Evolutionary conservation across 2,113 vertebrate species (phyloP), one percentile per base, ranked within the genome.

Genomic region (Dryoscopus gambensis): DNA sequence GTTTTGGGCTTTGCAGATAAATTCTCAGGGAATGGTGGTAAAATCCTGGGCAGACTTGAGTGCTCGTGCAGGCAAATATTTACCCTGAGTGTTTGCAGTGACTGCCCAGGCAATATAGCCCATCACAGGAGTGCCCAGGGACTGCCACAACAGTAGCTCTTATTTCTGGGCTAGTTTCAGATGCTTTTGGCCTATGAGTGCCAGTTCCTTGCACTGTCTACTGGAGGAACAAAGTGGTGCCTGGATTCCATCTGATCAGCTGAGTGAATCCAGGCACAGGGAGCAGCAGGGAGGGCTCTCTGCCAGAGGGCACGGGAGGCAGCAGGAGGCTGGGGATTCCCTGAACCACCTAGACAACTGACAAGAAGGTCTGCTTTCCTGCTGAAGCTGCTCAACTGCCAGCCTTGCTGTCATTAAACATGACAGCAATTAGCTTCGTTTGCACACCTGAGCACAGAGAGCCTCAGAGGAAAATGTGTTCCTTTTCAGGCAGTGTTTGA

Each of bases 401-500:
- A 56, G 70, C 64, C 64, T 76, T 44, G 44, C 74, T 94, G 94
- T 91, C 92, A 85, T 87, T 89, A 88, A 85, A 67, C 76, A 69
- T 55, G 62, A 74, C 80, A 80, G 82, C 65, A 88, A 60, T 94
- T 94, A 87, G 74, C 68, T 64, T 78, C 4, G 0, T 83, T 80
- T 84, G 89, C 85, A 74, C 59, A 53, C 84, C 87, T 93, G 62
- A 73, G n/a, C 78, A 33, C 6, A 50, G 89, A 70, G 70, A 89
- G 78, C 59, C 87, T 95, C 91, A 97, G 37, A 92, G 82, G 90
- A 82, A 80, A 88, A 84, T 75, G 64, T 96, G 94, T 93, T 96
- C 70, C 8, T 81, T 97, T 98, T 55, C 97, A 99, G 99, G 90
- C 77, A 93, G 60, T 99, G 99, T 97, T 97, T 93, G 52, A 96